These are phyloP conservation scores for Merluccius polli DNA, from an alignment of 2,797 vertebrate species.

Conservation along the genomic window DNA sequence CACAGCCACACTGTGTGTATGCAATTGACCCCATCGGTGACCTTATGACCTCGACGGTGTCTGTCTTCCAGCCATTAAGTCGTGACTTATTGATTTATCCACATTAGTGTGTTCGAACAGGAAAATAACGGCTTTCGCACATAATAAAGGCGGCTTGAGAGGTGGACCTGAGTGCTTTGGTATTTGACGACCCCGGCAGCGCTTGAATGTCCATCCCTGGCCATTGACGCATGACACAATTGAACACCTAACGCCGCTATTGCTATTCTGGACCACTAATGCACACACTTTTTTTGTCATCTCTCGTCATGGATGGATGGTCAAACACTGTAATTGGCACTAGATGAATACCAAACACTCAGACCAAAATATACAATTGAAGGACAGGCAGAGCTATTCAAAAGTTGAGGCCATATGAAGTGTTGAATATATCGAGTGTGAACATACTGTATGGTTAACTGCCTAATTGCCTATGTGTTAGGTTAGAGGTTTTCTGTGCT, in stretches of 20 bases:
- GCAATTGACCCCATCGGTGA: not conserved
- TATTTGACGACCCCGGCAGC: not conserved
- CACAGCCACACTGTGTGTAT: not conserved
- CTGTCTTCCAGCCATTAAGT: not conserved
- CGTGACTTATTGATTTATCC: not conserved
- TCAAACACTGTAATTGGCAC: not conserved
- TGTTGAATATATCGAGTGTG: not conserved
- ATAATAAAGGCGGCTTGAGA: not conserved
- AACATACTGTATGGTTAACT: too few relatives aligned
- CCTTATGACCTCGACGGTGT: not conserved
- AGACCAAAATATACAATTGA: not conserved
- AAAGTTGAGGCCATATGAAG: not conserved
- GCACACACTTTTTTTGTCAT: not conserved
- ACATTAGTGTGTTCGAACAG: not conserved
- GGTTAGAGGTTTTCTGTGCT: not conserved
- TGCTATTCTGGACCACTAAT: too few relatives aligned
- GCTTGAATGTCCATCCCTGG: not conserved
- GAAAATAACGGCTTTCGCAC: not conserved
- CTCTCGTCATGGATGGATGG: not conserved
- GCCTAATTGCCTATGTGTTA: too few relatives aligned
- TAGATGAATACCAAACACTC: not conserved
- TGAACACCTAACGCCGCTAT: not conserved
- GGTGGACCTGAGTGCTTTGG: not conserved
- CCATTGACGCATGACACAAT: not conserved
- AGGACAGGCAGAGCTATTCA: too few relatives aligned